Percentiles rank a stretch among this genome's conserved stretches.
phyloP scores from a whole-genome alignment of 2,797 vertebrate genomes.

The Thalassophryne amazonica region DNA sequence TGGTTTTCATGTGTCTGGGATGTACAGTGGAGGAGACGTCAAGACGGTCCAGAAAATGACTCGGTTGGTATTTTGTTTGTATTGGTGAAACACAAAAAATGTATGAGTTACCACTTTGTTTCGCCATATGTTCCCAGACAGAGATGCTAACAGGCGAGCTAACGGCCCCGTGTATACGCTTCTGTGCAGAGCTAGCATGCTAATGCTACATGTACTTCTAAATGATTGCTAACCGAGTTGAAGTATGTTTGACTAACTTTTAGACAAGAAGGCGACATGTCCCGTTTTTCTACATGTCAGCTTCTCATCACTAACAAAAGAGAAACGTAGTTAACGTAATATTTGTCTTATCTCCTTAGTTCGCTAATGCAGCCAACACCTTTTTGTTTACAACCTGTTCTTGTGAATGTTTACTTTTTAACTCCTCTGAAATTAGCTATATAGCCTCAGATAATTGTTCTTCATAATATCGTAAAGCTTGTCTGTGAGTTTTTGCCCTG shows the following conservation, averaged over 20 bases:
- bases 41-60: constrained; percentile 41
- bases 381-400: constrained; percentile 4
- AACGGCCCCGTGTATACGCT: constrained; percentile 27
- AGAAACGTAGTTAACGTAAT: no score
- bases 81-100: neutral
- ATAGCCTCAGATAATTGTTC: neutral
- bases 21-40: neutral
- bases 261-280: no score
- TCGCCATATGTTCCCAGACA: constrained; percentile 40
- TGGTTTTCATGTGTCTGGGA: constrained; percentile 26
- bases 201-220: neutral
- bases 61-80: constrained; percentile 57
- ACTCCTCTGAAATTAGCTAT: neutral
- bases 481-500: neutral
- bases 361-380: constrained; percentile 45
- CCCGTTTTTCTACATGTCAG: no score
- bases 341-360: neutral
- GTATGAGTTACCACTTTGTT: neutral
- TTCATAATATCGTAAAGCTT: neutral
- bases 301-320: no score
- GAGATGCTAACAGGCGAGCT: constrained; percentile 28
- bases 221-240: no score
- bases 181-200: constrained; percentile 23
- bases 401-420: neutral
- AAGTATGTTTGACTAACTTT: no score